Evolutionary conservation across 2,888 invertebrate genomes (phyloP).

Genomic region (Mesopsocus fuscifrons): DNA sequence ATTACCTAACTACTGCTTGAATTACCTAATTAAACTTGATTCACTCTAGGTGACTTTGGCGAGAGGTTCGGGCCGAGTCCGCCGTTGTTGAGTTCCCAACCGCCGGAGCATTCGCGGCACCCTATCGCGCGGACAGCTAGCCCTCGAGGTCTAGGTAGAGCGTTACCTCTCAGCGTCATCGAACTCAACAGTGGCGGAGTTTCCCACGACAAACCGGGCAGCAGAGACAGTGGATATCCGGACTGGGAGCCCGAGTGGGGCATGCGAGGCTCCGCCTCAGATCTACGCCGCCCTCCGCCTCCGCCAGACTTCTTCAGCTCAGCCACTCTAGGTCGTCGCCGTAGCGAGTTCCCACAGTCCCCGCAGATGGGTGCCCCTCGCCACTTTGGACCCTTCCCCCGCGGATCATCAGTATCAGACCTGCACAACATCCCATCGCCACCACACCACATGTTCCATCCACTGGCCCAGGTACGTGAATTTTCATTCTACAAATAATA

Average conservation of each 20-base stretch:
- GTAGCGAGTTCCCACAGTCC: conserved; percentile 18
- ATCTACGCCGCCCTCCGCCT: conserved; percentile 9
- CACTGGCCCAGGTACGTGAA: conserved; percentile 36
- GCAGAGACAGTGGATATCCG: conserved; percentile 26
- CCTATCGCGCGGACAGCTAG: background rate
- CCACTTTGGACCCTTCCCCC: background rate
- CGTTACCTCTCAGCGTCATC: background rate
- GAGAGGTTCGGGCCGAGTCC: background rate
- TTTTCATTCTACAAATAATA: background rate
- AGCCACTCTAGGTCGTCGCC: conserved; percentile 17
- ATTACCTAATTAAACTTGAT: no score
- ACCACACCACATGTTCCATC: conserved; percentile 20
- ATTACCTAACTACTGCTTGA: no score
- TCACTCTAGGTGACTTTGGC: no score
- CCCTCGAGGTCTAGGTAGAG: background rate
- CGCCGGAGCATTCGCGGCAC: background rate
- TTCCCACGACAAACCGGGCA: conserved; percentile 21
- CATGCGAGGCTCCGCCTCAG: background rate
- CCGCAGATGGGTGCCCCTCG: conserved; percentile 17
- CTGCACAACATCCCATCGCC: conserved; percentile 13
- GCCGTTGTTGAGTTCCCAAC: background rate
- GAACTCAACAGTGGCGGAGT: background rate
- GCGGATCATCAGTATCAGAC: conserved; percentile 14
- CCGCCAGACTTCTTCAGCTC: conserved; percentile 13
- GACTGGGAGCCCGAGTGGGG: conserved; percentile 25